These are phyloP conservation scores for Nymphalis urticae DNA, from an alignment of 2,888 invertebrate genomes.

Conservation along the genomic window DNA sequence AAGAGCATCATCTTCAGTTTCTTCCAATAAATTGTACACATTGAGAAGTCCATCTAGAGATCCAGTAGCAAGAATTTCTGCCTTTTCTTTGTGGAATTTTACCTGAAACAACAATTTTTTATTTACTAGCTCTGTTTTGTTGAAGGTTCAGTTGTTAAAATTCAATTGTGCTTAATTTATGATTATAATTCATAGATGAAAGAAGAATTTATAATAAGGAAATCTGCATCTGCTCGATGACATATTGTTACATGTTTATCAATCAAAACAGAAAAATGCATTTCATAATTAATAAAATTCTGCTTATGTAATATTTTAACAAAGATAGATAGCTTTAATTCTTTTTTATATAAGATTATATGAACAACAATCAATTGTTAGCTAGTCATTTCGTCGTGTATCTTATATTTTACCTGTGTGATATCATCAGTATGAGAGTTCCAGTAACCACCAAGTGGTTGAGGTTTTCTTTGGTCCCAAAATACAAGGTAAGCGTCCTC, in stretches of 20 bases:
- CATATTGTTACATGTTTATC: too few species aligned
- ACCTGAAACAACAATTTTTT: constrained; percentile 65
- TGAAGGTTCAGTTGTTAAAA: not conserved
- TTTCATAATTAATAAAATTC: too few species aligned
- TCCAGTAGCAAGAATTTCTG: constrained; percentile 86
- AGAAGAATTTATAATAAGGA: too few species aligned
- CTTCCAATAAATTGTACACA: constrained; percentile 88
- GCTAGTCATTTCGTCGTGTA: not conserved
- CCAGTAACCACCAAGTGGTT: constrained; percentile 89
- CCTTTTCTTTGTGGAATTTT: constrained; percentile 86
- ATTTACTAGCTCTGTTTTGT: not conserved
- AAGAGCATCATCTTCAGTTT: constrained; percentile 90
- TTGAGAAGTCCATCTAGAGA: constrained; percentile 93
- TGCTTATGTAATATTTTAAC: too few species aligned
- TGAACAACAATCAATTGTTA: too few species aligned
- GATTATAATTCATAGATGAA: too few species aligned
- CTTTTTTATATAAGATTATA: too few species aligned
- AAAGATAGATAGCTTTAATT: too few species aligned
- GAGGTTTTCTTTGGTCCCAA: constrained; percentile 86
- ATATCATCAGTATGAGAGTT: constrained; percentile 92
- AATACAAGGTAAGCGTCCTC: constrained; percentile 89
- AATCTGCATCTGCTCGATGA: too few species aligned
- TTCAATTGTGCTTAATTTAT: too few species aligned
- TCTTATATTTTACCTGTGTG: constrained; percentile 78
- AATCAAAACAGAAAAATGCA: too few species aligned